Conservation (phyloP, 2,888 invertebrate species). For the Oxytorus armatus region DNA sequence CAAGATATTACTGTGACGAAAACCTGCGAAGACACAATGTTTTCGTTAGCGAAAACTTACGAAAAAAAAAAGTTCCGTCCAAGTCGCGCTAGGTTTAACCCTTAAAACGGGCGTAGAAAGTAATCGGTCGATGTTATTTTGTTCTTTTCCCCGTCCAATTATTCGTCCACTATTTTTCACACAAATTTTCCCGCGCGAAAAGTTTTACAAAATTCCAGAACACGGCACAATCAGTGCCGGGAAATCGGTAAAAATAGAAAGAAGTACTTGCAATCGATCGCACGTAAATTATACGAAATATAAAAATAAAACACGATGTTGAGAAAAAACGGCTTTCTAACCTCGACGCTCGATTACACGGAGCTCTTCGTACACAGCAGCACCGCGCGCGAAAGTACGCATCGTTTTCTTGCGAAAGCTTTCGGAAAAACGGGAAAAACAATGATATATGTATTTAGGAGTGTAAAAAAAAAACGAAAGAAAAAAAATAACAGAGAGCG, state of each 20-base stretch:
- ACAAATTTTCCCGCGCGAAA: conserved; percentile 37
- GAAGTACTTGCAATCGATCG: neutral
- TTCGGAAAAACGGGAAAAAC: conserved; percentile 5
- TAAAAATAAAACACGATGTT: conserved; percentile 1
- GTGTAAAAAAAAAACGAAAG: neutral
- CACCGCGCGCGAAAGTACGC: conserved; percentile 44
- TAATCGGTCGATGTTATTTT: neutral
- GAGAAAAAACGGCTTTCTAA: conserved; percentile 52
- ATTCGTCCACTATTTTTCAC: neutral
- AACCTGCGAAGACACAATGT: conserved; percentile 52
- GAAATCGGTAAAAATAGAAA: neutral
- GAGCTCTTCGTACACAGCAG: conserved; percentile 26
- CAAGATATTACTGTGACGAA: neutral
- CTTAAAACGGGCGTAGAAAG: neutral
- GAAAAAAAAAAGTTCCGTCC: neutral
- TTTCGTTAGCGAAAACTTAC: conserved; percentile 35
- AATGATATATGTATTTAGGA: neutral
- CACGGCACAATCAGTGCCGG: neutral
- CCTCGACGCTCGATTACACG: conserved; percentile 35
- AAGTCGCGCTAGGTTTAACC: neutral
- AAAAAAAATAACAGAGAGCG: conserved; percentile 35
- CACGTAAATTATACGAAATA: neutral
- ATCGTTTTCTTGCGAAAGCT: conserved; percentile 12
- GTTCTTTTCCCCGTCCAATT: neutral
- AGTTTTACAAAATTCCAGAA: neutral